Base-by-base conservation (phyloP, 2,797 vertebrate genomes). In the Thalassophryne amazonica region DNA sequence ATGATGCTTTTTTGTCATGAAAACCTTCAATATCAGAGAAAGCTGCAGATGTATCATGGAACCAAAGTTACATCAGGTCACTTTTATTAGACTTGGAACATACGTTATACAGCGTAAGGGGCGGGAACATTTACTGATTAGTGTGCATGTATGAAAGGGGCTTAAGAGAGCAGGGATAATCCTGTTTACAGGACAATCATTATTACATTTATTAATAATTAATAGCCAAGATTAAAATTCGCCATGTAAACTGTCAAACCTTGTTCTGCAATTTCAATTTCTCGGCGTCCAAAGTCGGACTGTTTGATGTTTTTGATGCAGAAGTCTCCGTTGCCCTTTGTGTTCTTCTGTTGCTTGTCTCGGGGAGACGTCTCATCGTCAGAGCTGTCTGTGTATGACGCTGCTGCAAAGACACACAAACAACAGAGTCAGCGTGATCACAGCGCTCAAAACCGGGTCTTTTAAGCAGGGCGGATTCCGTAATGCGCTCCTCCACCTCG, bases 251-350 rank as follows among this genome's bases (percentile, higher is more conserved):
- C 12, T 20, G 7, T 24, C 28, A 14, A 29, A 93, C 95, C 95
- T 91, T 97, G 95, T 58, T 99, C 97, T 0, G 97, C 97, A 3
- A 99, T 99, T 80, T 99, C 97, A 10, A 99, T 98, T 87, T 99
- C 97, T 46, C 97, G 86, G 64, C 97, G 94, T 24, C 96, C 97
- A 1, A 99, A 99, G 52, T 98, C 96, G 0, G 96, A 93, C 86
- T 99, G 96, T 36, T 99, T 99, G 83, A 99, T 97, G 85, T 98
- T 99, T 61, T 98, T 99, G 74, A 99, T 97, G 42, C 97, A 99
- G 87, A 99, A 99, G 57, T 99, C 97, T 1, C 91, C 90, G 68
- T 91, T 96, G 69, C 94, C 96, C 68, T 97, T 97, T 33, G 95
- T 96, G 85, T 95, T 99, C 76, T 97, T 98, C 87, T 99, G 97